Percentiles rank a stretch among this genome's conserved stretches.
Evolutionary conservation across 2,797 vertebrate genomes (phyloP).

Genomic region (Diplodus puntazzo): DNA sequence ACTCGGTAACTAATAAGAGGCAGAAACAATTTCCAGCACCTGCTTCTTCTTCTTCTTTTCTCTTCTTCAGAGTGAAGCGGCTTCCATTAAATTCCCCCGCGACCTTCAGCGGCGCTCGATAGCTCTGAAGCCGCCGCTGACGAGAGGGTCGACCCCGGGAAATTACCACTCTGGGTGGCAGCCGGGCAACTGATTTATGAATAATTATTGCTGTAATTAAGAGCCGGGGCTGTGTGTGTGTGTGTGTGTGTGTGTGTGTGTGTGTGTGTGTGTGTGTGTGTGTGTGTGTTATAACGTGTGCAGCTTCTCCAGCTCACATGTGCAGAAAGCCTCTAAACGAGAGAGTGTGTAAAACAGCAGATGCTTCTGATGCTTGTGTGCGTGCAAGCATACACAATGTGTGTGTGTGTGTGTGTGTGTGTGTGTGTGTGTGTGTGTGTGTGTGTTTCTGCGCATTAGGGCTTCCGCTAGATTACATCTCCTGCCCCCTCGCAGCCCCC

Average conservation of each 20-base stretch:
- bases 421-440: conserved; percentile 5
- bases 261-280: background rate
- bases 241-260: background rate
- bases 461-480: conserved; percentile 68
- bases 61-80: conserved; percentile 24
- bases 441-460: conserved; percentile 24
- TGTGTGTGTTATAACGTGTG: conserved; percentile 1
- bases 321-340: conserved; percentile 8
- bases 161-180: conserved; percentile 40
- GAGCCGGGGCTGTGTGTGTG: conserved; percentile 1
- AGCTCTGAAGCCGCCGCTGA: conserved; percentile 1
- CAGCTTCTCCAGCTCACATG: conserved; percentile 12
- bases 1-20: background rate
- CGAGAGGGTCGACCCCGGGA: conserved; percentile 25
- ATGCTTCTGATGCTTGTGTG: conserved; percentile 39
- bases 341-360: conserved; percentile 34
- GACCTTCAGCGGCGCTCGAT: conserved; percentile 57
- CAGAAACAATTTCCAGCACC: conserved; percentile 18
- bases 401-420: too few species aligned
- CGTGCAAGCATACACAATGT: conserved; percentile 24
- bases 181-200: conserved; percentile 51
- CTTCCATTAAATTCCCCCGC: conserved; percentile 50
- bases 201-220: conserved; percentile 55
- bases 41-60: background rate
- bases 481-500: conserved; percentile 49